Conservation (phyloP, 2,888 invertebrate genomes). For the Tachina lurida region DNA sequence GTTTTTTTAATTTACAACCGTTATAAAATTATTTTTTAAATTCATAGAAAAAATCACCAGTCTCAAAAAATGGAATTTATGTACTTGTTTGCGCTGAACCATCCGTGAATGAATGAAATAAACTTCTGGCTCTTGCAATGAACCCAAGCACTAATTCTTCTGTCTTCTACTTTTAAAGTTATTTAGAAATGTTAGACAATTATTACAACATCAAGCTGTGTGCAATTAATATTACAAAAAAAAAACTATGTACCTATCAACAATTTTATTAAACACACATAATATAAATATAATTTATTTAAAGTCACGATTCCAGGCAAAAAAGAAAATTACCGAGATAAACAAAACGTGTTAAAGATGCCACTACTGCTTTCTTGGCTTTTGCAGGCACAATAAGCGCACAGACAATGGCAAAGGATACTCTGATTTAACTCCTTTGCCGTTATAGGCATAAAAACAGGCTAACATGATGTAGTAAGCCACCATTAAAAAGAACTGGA, state of each 20-base stretch:
- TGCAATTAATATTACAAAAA: background rate
- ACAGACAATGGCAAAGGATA: slow-evolving; percentile 12
- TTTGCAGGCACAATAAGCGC: background rate
- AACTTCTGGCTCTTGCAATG: too few relatives aligned
- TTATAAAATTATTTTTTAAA: too few relatives aligned
- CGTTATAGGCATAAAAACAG: background rate
- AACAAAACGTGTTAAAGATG: slow-evolving; percentile 67
- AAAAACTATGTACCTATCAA: background rate
- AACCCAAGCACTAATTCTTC: too few relatives aligned
- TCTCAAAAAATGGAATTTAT: too few relatives aligned
- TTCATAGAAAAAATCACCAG: too few relatives aligned
- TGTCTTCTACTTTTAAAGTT: too few relatives aligned
- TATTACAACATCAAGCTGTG: background rate
- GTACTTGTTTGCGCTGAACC: too few relatives aligned
- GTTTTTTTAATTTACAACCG: too few relatives aligned
- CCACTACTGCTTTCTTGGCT: background rate
- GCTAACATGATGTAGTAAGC: background rate
- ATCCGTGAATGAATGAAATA: too few relatives aligned
- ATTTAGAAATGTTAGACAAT: too few relatives aligned
- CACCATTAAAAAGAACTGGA: background rate
- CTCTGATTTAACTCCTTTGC: slow-evolving; percentile 6
- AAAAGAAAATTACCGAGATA: slow-evolving; percentile 40
- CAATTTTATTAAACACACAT: background rate
- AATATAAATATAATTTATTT: slow-evolving; percentile 1
- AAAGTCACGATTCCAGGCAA: slow-evolving; percentile 17